phyloP scores from a whole-genome alignment of 1,140 invertebrate genomes.

The Oncopeltus fasciatus region DNA sequence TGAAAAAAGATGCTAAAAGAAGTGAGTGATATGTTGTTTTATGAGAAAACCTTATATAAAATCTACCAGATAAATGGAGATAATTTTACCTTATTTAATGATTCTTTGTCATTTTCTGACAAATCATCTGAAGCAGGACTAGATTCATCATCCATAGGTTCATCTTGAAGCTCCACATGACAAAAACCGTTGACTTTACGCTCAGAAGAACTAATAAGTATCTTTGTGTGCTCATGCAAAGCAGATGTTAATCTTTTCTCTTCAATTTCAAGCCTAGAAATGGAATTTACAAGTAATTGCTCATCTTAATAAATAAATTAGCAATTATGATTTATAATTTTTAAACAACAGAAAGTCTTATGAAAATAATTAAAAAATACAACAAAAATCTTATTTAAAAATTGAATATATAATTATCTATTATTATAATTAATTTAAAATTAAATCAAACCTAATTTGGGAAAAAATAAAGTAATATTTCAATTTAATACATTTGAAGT shows the following conservation, averaged over 20 bases:
- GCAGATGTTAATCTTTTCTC: conserved; percentile 10
- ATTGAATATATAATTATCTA: too few species aligned
- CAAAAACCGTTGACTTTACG: not conserved
- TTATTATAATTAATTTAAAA: too few species aligned
- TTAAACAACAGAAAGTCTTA: too few species aligned
- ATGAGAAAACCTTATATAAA: not conserved
- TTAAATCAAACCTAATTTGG: too few species aligned
- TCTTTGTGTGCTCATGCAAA: not conserved
- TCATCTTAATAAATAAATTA: not conserved
- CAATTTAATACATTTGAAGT: too few species aligned
- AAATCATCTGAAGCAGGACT: not conserved
- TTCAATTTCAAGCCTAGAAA: conserved; percentile 15
- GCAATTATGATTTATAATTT: not conserved
- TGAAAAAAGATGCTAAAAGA: too few species aligned
- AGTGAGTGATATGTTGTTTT: too few species aligned
- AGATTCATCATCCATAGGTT: not conserved
- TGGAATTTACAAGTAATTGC: not conserved
- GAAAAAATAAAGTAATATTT: too few species aligned
- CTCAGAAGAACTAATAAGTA: conserved; percentile 7
- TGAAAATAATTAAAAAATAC: too few species aligned
- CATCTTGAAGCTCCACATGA: not conserved
- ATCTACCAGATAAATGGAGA: not conserved
- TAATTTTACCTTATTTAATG: not conserved
- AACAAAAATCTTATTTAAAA: too few species aligned
- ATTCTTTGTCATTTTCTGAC: conserved; percentile 35